Conservation (phyloP, 2,797 vertebrate genomes). For the Bradypodion ventrale region DNA sequence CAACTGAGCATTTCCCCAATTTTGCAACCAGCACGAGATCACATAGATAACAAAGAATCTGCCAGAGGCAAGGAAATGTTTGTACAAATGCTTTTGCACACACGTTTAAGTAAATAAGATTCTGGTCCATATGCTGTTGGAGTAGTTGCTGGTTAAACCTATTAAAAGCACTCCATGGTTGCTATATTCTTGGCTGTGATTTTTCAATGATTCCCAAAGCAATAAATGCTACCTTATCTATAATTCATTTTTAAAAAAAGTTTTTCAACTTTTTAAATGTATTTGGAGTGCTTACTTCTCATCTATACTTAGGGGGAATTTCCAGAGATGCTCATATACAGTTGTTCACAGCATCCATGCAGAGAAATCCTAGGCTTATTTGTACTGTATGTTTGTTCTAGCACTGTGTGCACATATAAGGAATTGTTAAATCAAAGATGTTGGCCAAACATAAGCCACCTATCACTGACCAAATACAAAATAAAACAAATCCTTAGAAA, state of each 20-base stretch:
- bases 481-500: conserved; percentile 67
- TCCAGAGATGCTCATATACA: conserved; percentile 55
- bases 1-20: too few species aligned
- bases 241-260: conserved; percentile 26
- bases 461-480: conserved; percentile 74
- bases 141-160: not conserved
- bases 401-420: conserved; percentile 76
- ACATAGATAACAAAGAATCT: too few species aligned
- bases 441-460: conserved; percentile 73
- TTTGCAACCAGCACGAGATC: too few species aligned
- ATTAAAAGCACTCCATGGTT: not conserved
- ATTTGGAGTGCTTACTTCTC: conserved; percentile 43
- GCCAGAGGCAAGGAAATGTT: too few species aligned
- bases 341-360: conserved; percentile 45
- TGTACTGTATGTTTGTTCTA: conserved; percentile 64
- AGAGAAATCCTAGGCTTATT: conserved; percentile 52
- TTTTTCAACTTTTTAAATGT: conserved; percentile 46
- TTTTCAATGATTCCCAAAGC: conserved; percentile 32
- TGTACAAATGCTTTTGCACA: too few species aligned
- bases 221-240: conserved; percentile 38
- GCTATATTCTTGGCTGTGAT: conserved; percentile 18
- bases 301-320: conserved; percentile 42
- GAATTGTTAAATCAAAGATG: conserved; percentile 77
- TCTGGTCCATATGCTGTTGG: too few species aligned
- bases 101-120: too few species aligned